Percentiles rank a stretch among this genome's conserved stretches.
These are phyloP conservation scores for Pogonophryne albipinna DNA, from an alignment of 2,797 vertebrate genomes.

Conservation along the genomic window DNA sequence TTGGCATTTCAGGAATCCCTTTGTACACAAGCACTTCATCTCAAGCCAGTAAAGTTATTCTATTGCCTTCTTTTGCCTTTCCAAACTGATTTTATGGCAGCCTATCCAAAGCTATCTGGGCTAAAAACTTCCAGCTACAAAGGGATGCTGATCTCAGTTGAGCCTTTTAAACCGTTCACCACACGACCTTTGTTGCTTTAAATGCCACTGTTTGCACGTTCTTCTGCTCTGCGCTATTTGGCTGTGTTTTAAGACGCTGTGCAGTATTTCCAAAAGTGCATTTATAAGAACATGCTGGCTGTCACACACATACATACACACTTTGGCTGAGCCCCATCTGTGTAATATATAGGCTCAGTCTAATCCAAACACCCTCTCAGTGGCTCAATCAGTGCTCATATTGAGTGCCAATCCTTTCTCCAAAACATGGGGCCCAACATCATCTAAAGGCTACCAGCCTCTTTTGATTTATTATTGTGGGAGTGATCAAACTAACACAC, in stretches of 20 bases:
- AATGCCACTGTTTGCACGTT: constrained; percentile 32
- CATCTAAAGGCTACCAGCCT: constrained; percentile 70
- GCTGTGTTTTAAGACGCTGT: constrained; percentile 13
- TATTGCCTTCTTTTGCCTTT: constrained; percentile 50
- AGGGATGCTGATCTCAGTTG: constrained; percentile 39
- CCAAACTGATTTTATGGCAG: constrained; percentile 56
- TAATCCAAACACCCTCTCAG: constrained; percentile 73
- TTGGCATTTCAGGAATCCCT: constrained; percentile 77
- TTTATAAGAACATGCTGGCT: constrained; percentile 24
- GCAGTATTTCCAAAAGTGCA: constrained; percentile 19
- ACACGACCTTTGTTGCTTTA: constrained; percentile 34
- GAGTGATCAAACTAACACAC: constrained; percentile 41
- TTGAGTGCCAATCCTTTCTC: constrained; percentile 67
- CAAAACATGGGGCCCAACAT: constrained; percentile 63
- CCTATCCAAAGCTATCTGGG: constrained; percentile 39
- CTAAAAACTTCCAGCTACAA: constrained; percentile 48
- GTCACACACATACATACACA: constrained; percentile 26
- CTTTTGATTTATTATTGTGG: constrained; percentile 74
- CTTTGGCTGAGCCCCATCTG: constrained; percentile 54
- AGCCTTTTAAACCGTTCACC: constrained; percentile 47
- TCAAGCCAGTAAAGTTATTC: constrained; percentile 64
- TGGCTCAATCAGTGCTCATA: constrained; percentile 66
- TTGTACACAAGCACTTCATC: constrained; percentile 74
- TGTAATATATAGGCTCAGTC: constrained; percentile 65
- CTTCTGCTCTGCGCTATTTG: constrained; percentile 10